Evolutionary conservation across 2,113 vertebrate species (phyloP).

Genomic region (Aldabrachelys gigantea): DNA sequence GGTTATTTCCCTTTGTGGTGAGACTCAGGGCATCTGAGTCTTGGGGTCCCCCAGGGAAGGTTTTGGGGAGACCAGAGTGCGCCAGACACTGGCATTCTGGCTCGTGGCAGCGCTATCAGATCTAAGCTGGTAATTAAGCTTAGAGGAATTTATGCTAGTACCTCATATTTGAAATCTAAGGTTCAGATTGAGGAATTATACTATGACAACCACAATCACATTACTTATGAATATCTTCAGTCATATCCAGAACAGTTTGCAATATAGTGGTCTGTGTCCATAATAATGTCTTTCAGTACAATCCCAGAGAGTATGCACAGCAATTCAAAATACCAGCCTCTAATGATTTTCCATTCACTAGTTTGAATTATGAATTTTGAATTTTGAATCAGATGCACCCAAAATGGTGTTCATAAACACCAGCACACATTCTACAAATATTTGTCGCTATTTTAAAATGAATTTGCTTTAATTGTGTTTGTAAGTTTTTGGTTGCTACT

Average conservation of each 20-base stretch:
- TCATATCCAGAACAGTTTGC: background rate
- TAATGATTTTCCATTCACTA: background rate
- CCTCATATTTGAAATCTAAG: no score
- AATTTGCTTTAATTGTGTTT: background rate
- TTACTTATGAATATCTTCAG: background rate
- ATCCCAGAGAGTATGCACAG: background rate
- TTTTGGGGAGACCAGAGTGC: no score
- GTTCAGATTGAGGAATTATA: no score
- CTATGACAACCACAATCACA: background rate
- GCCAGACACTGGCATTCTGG: no score
- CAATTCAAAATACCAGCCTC: background rate
- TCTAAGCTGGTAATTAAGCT: no score
- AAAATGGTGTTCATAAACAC: background rate
- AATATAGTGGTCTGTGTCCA: background rate
- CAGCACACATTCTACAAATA: accelerated
- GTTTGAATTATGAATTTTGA: background rate
- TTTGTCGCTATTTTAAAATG: background rate
- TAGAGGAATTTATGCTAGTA: no score
- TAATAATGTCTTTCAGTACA: background rate
- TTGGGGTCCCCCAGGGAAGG: no score
- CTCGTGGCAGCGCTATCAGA: no score
- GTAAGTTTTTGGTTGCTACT: background rate
- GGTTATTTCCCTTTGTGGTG: no score
- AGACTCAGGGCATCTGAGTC: no score
- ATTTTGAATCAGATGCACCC: background rate